Base-by-base conservation (phyloP, 2,888 invertebrate genomes). In the Piscicola geometra region DNA sequence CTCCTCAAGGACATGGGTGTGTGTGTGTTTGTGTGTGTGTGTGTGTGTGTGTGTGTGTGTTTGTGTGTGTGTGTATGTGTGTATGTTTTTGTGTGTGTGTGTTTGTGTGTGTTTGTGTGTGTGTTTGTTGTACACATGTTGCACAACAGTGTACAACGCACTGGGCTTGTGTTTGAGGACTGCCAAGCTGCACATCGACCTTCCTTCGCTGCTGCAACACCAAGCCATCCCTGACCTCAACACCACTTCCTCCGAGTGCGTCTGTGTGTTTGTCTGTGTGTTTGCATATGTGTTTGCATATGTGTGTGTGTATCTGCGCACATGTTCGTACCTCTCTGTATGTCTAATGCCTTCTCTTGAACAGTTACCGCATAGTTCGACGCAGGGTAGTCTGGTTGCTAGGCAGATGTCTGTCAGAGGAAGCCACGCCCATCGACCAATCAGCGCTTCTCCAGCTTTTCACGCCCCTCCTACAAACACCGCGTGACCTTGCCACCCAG, bases 271-370 rank as follows among this genome's bases (percentile, higher is more conserved):
- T 56, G 60, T 56, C 15, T 56, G 60, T 56, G 60, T 56, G 60
- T 56, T 9, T 56, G 60, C n/a, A n/a, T 56, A n/a, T 56, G 60
- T 56, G 60, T 56, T 9, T 56, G 60, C n/a, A n/a, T 56, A n/a
- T 56, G 60, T 56, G 60, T 56, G 60, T 56, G 60, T 56, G 60
- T 56, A n/a, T n/a, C n/a, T n/a, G n/a, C n/a, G n/a, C n/a, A n/a
- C n/a, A n/a, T n/a, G n/a, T n/a, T n/a, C n/a, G n/a, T n/a, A n/a
- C n/a, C n/a, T n/a, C n/a, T n/a, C n/a, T n/a, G n/a, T n/a, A n/a
- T n/a, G n/a, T 21, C 9, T 15, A 47, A 47, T 9, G 50, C 25
- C 21, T 15, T 15, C 60, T 18, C 60, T n/a, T 5, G 3, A 5
- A 56, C 60, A 56, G 60, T 21, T 56, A 56, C 25, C 60, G 60